Evolutionary conservation across 2,797 vertebrate species (phyloP), one percentile per base, ranked within the genome.

Genomic region (Cephalopachus bancanus): DNA sequence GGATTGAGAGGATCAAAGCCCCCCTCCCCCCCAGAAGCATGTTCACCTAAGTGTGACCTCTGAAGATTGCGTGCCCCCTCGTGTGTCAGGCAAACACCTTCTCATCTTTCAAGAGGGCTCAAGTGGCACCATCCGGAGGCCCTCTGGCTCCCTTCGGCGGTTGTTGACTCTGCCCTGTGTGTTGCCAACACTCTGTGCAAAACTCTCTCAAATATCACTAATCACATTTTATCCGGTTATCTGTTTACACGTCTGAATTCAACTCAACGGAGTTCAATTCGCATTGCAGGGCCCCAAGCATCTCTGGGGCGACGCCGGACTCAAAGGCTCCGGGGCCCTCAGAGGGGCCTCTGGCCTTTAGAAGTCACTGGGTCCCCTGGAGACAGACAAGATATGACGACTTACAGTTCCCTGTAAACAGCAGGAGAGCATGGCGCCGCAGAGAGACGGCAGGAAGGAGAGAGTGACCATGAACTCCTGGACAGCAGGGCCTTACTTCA

Each of bases 151-250:
- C 60, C 62, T 10, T 1, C 26, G 76, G 62, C 69, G 22, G 44
- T 86, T 92, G 80, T 83, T 93, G 74, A 44, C 72, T 89, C 69
- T 96, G 83, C 86, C 97, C 93, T 87, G 49, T 71, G 65, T 44
- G 89, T 49, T 95, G 76, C 57, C n/a, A 24, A 76, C 67, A 95
- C 53, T 94, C 89, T 75, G 95, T 59, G 89, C 80, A 94, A 93
- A 96, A 97, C 87, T 81, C 76, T 94, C 97, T 97, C 96, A 93
- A 93, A 96, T 96, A 80, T 96, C 97, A 88, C 94, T 71, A 92
- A 89, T 60, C 94, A 65, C 92, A 95, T 72, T 97, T 87, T 83
- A 93, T 20, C 72, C 0, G 5, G 89, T 80, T 97, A 95, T 95
- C 94, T 97, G 84, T 88, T 97, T 93, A 97, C 92, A 83, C 33